These are phyloP conservation scores for Vimba vimba DNA, from an alignment of 2,113 vertebrate species.

Conservation along the genomic window DNA sequence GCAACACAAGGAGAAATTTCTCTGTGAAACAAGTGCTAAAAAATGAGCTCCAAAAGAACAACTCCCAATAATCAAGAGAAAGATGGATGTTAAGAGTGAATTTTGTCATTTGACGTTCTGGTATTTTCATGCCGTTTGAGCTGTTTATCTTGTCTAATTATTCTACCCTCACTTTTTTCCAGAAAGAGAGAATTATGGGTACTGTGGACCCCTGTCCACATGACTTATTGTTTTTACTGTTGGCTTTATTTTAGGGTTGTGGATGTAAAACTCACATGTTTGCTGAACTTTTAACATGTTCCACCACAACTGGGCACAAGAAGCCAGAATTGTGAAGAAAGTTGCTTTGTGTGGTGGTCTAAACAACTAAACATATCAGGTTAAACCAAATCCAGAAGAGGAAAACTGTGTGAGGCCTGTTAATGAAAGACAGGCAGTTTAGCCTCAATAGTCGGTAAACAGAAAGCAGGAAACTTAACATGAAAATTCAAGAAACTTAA, in stretches of 20 bases:
- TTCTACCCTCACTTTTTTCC: background rate
- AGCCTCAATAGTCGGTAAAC: background rate
- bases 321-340: background rate
- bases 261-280: background rate
- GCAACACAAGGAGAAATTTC: constrained; percentile 31
- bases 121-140: background rate
- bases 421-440: background rate
- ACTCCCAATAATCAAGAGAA: background rate
- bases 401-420: background rate
- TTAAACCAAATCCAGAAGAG: constrained; percentile 23
- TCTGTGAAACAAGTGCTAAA: constrained; percentile 44
- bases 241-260: constrained; percentile 8
- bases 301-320: background rate
- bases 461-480: background rate
- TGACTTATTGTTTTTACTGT: background rate
- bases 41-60: constrained; percentile 42
- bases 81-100: constrained; percentile 1
- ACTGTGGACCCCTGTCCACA: background rate
- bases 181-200: constrained; percentile 4
- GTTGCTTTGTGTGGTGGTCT: constrained; percentile 28
- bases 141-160: constrained; percentile 35
- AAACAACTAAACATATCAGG: constrained; percentile 15
- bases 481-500: background rate
- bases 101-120: constrained; percentile 16
- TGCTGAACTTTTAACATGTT: background rate